Percentiles rank a stretch among this genome's conserved stretches.
Conservation (phyloP, 35 echinoderm and acorn worm species). For the Hemicentrotus pulcherrimus region DNA sequence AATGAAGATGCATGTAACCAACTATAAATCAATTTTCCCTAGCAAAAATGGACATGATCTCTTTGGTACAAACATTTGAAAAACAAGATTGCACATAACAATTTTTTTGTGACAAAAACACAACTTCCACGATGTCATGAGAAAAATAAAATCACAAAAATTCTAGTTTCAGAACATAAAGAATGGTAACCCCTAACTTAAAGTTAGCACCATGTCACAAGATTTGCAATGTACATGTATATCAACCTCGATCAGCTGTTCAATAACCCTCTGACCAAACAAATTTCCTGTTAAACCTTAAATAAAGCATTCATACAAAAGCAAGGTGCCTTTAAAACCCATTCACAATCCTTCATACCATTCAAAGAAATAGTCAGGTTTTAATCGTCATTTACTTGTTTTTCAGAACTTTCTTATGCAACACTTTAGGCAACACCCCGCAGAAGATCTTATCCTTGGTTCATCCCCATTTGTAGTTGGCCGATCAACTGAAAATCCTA, state of each 20-base stretch:
- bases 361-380: background rate
- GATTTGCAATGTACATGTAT: too few relatives aligned
- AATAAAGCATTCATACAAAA: background rate
- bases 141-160: background rate
- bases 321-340: background rate
- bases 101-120: background rate
- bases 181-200: background rate
- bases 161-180: background rate
- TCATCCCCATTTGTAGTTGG: too few relatives aligned
- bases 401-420: too few relatives aligned
- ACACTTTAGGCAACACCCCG: too few relatives aligned
- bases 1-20: background rate
- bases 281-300: background rate
- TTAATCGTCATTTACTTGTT: too few relatives aligned
- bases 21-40: conserved; percentile 4
- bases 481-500: too few relatives aligned
- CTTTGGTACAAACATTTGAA: conserved; percentile 4
- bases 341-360: background rate
- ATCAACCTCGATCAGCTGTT: background rate
- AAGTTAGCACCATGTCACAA: background rate
- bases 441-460: too few relatives aligned
- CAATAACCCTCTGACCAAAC: background rate
- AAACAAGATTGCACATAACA: background rate
- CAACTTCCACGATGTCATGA: background rate
- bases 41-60: background rate